Percentiles rank a stretch among this genome's conserved stretches.
Conservation (phyloP, 1,140 invertebrate genomes). For the Augochlora pura region DNA sequence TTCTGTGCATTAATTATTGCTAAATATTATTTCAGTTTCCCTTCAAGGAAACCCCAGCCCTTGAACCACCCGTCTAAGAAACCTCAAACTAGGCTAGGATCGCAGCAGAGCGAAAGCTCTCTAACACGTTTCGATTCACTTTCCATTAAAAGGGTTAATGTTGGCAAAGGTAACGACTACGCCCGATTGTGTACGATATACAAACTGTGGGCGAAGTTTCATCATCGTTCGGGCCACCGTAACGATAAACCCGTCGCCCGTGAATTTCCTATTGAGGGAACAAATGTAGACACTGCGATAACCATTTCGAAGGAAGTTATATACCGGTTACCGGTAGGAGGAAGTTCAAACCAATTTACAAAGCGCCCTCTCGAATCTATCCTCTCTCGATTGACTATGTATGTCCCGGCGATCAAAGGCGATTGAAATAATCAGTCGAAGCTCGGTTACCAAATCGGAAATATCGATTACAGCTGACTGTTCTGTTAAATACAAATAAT, state of each 20-base stretch:
- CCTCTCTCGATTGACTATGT: neutral
- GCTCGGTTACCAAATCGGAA: neutral
- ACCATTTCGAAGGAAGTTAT: neutral
- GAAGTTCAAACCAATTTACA: constrained; percentile 4
- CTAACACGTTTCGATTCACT: neutral
- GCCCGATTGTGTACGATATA: neutral
- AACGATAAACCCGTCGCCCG: neutral
- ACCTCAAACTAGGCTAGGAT: neutral
- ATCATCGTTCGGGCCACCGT: neutral
- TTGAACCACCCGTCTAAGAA: too few relatives aligned
- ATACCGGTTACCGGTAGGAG: constrained; percentile 2
- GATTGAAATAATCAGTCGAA: neutral
- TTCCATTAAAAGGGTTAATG: constrained; percentile 6
- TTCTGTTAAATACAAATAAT: neutral
- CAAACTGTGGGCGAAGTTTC: neutral
- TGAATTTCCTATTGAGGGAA: constrained; percentile 6
- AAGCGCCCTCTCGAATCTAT: constrained; percentile 1
- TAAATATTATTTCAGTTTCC: too few relatives aligned
- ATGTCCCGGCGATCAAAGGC: neutral
- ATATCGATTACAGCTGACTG: neutral
- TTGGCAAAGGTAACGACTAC: neutral
- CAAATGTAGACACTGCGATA: constrained; percentile 1
- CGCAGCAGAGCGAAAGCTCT: neutral
- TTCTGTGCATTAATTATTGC: too few relatives aligned
- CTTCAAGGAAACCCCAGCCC: too few relatives aligned